Base-by-base conservation (phyloP, 1,140 invertebrate genomes). In the Listronotus oregonensis region DNA sequence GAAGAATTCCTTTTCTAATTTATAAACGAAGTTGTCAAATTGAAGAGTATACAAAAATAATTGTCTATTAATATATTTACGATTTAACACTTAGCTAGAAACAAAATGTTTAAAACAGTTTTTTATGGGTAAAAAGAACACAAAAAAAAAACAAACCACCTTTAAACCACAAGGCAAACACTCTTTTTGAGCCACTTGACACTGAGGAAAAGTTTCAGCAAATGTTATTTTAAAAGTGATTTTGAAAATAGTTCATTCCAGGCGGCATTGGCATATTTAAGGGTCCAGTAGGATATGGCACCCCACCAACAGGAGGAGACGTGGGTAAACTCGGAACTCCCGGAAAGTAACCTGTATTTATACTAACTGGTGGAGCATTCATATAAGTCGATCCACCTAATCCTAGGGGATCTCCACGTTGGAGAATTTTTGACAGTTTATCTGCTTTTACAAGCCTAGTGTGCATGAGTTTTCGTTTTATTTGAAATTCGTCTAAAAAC, bases 401-500 rank as follows among this genome's bases (percentile, higher is more conserved):
- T 21, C 58, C 64, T 10, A 76, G 68, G 9, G 76, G 74, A 67
- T 80, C 64, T 77, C 78, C 64, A 78, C 78, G 78, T 63, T 84
- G 84, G 37, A 93, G 82, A 1, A 94, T 75, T 76, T 95, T 93
- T 56, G 84, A 82, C 86, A 95, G 89, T 82, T 95, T 95, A 56
- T 95, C 93, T 12, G 90, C 86, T 82, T 95, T 95, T 0, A 95
- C 87, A 75, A 91, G 87, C 40, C 91, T 82, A 43, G 91, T 70
- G 75, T 95, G 92, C 84, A 93, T 92, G 34, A 86, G 77, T 75
- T 90, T 92, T 10, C 92, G 82, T 67, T 85, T 82, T 2, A 82
- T 82, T 51, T 90, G 80, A 79, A 93, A 95, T 58, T 91, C 84
- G 37, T 90, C 88, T 8, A 95, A 77, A 74, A 94, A 95, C 62